Percentiles rank a stretch among this genome's conserved stretches.
phyloP scores from a whole-genome alignment of 2,113 vertebrate species.

The human (Homo sapiens) region DNA sequence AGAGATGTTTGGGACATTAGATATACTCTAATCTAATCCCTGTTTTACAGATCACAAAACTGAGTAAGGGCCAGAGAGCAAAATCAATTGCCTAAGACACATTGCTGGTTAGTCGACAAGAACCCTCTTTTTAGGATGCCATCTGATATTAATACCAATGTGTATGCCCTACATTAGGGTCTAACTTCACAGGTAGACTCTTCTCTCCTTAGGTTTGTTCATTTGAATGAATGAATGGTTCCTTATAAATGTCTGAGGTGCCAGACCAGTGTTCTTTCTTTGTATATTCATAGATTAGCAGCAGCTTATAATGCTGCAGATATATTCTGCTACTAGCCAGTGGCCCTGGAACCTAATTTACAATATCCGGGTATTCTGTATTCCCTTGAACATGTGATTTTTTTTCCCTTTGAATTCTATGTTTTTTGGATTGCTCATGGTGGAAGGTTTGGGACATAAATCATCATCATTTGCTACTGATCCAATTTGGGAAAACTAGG shows the following conservation, averaged over 20 bases:
- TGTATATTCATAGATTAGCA: background rate
- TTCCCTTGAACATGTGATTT: constrained; percentile 5
- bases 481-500: background rate
- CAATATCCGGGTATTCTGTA: background rate
- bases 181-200: background rate
- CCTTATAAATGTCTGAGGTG: background rate
- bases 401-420: background rate
- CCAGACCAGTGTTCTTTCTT: background rate
- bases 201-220: background rate
- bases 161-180: background rate
- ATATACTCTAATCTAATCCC: background rate
- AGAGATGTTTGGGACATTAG: background rate
- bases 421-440: constrained; percentile 16
- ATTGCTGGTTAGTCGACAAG: background rate
- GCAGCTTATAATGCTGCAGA: background rate
- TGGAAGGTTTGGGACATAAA: background rate
- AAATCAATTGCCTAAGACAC: background rate
- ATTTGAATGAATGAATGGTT: background rate
- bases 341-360: background rate
- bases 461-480: constrained; percentile 18
- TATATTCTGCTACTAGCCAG: background rate
- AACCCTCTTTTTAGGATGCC: background rate
- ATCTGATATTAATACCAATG: background rate
- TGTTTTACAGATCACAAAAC: background rate
- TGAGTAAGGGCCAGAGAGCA: background rate